phyloP scores from a whole-genome alignment of 1,140 invertebrate species.

The Gonatopus flavifemur region DNA sequence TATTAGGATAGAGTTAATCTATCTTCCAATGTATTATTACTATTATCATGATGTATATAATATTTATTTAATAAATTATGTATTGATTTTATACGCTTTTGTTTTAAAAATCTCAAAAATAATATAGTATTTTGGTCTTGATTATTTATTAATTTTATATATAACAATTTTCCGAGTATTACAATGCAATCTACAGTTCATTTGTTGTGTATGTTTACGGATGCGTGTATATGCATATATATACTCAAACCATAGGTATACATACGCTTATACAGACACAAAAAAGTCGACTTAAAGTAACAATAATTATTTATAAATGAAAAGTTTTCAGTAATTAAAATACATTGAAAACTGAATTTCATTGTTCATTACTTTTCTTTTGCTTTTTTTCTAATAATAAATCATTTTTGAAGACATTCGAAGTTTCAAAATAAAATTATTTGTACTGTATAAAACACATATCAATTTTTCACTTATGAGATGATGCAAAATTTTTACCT shows the following conservation, averaged over 20 bases:
- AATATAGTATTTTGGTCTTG: not conserved
- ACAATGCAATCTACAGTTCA: conserved; percentile 37
- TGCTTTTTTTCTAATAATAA: conserved; percentile 6
- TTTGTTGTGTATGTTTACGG: conserved; percentile 25
- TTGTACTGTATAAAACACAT: conserved; percentile 34
- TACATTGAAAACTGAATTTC: conserved; percentile 7
- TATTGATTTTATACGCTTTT: conserved; percentile 20
- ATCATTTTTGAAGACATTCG: conserved; percentile 1
- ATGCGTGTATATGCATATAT: too few species aligned
- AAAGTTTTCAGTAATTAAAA: conserved; percentile 15
- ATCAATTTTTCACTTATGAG: conserved; percentile 35
- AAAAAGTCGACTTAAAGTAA: conserved; percentile 33
- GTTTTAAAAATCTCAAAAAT: conserved; percentile 8
- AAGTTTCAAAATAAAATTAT: conserved; percentile 9
- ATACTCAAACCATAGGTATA: too few species aligned
- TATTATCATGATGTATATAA: conserved; percentile 13
- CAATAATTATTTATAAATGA: conserved; percentile 31
- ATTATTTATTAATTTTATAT: conserved; percentile 38
- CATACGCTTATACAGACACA: too few species aligned
- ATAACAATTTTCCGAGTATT: conserved; percentile 42
- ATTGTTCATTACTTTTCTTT: not conserved
- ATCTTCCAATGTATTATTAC: conserved; percentile 28
- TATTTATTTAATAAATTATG: conserved; percentile 36
- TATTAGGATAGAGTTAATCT: conserved; percentile 35
- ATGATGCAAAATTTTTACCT: conserved; percentile 58